Conservation (phyloP, 2,113 vertebrate species). For the Leptodactylus fuscus region DNA sequence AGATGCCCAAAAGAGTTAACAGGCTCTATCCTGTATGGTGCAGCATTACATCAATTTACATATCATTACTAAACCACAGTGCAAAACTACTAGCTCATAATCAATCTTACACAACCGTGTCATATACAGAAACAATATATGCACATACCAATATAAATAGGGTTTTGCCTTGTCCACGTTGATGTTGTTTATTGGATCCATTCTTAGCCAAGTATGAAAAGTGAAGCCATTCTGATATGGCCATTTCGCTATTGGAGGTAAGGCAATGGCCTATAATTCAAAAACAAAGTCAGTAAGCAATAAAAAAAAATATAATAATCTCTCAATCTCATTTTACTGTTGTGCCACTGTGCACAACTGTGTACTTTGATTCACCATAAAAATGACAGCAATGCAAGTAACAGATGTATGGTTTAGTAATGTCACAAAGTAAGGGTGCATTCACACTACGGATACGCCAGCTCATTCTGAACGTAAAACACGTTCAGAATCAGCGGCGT, state of each 20-base stretch:
- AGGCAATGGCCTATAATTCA: slow-evolving; percentile 88
- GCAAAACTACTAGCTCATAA: no score
- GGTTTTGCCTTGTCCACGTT: slow-evolving; percentile 98
- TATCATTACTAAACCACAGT: no score
- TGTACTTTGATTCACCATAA: background rate
- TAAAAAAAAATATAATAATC: background rate
- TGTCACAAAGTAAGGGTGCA: no score
- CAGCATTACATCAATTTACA: no score
- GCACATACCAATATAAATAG: slow-evolving; percentile 97
- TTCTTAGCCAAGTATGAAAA: slow-evolving; percentile 97
- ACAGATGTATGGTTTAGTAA: no score
- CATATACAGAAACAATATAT: no score
- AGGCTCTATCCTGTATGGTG: no score
- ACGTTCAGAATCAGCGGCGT: no score
- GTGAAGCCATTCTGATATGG: slow-evolving; percentile 98
- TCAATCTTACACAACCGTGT: no score
- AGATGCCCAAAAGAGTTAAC: no score
- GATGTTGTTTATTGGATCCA: slow-evolving; percentile 98
- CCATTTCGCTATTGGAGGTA: slow-evolving; percentile 98
- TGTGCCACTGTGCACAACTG: background rate
- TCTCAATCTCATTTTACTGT: background rate
- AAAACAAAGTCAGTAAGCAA: slow-evolving; percentile 39
- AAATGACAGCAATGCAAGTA: background rate
- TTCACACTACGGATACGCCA: no score
- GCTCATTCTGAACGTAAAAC: no score